These are phyloP conservation scores for Lysiphlebus fabarum DNA, from an alignment of 1,140 invertebrate species.

Conservation along the genomic window DNA sequence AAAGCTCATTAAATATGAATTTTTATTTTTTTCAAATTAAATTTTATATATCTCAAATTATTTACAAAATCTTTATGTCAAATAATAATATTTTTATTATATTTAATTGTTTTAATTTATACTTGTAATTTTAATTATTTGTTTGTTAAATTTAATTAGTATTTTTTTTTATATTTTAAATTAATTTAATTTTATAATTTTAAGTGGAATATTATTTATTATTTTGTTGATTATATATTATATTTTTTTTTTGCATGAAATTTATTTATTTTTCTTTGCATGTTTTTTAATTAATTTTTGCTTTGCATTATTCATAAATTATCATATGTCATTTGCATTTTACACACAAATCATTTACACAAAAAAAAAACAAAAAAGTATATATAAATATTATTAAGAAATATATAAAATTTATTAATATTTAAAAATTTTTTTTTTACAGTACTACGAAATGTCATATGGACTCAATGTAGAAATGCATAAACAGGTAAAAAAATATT, in stretches of 20 bases:
- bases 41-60: too few relatives aligned
- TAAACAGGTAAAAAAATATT: slow-evolving; percentile 83
- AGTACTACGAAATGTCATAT: slow-evolving; percentile 99
- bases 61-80: too few relatives aligned
- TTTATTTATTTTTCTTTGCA: neutral
- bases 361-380: slow-evolving; percentile 4
- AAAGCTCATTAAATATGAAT: too few relatives aligned
- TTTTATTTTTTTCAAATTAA: too few relatives aligned
- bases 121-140: too few relatives aligned
- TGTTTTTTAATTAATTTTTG: slow-evolving; percentile 13
- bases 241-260: too few relatives aligned
- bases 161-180: too few relatives aligned
- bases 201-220: neutral
- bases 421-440: slow-evolving; percentile 57
- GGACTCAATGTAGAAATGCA: slow-evolving; percentile 99
- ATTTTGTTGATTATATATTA: too few relatives aligned
- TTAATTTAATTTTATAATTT: too few relatives aligned
- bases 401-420: slow-evolving; percentile 10
- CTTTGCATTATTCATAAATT: slow-evolving; percentile 23
- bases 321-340: slow-evolving; percentile 3
- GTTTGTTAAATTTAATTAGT: too few relatives aligned
- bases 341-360: slow-evolving; percentile 21
- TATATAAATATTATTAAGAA: neutral
- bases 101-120: too few relatives aligned
- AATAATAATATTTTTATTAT: too few relatives aligned